These are phyloP conservation scores for Bubo blakistoni DNA, from an alignment of 2,113 vertebrate species.

Conservation along the genomic window DNA sequence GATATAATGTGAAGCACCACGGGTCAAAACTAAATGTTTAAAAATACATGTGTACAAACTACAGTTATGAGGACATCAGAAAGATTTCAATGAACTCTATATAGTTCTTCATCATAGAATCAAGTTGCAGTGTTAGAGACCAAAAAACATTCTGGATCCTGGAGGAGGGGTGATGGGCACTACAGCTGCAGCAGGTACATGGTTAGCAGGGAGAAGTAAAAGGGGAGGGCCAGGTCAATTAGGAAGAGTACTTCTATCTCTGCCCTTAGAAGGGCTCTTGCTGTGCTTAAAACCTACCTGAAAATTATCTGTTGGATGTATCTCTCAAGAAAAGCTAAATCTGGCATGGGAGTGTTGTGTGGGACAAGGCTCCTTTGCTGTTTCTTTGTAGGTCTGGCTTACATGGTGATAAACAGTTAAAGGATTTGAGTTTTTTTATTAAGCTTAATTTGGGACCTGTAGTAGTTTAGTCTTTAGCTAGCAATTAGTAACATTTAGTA, in stretches of 20 bases:
- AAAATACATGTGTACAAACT: background rate
- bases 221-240: background rate
- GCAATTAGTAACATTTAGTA: background rate
- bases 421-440: background rate
- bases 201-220: background rate
- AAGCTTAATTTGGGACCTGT: background rate
- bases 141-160: background rate
- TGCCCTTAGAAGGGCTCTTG: background rate
- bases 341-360: background rate
- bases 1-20: background rate
- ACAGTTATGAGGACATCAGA: background rate
- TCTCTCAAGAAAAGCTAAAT: background rate
- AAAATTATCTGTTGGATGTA: background rate
- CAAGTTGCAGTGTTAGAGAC: background rate
- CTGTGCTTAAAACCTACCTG: background rate
- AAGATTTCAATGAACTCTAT: background rate
- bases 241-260: background rate
- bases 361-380: background rate
- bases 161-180: background rate
- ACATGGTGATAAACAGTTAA: background rate
- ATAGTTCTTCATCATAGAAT: background rate
- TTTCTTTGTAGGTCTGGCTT: background rate
- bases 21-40: background rate
- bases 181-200: background rate
- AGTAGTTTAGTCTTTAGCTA: background rate